A percentile compares a stretch with the other conserved stretches of the same genome.
phyloP scores from a whole-genome alignment of 2,797 vertebrate species.

The Mus spretus region DNA sequence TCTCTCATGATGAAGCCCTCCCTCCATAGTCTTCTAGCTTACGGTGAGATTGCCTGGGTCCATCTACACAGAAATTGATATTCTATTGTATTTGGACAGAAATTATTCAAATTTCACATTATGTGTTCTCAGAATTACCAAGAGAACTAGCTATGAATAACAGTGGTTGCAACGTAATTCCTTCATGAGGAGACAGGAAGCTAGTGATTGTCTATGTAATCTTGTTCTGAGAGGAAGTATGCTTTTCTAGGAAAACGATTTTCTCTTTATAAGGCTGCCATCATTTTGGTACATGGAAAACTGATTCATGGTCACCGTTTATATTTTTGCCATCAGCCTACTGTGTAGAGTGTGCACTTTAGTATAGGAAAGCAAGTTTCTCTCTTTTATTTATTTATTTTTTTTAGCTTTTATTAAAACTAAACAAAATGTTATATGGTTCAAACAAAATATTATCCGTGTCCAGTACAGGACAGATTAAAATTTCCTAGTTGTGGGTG shows the following conservation, averaged over 20 bases:
- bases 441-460: constrained; percentile 34
- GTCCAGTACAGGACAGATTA: constrained; percentile 17
- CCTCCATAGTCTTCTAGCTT: neutral
- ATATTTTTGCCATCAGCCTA: constrained; percentile 51
- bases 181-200: constrained; percentile 62
- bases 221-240: constrained; percentile 58
- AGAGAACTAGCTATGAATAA: constrained; percentile 34
- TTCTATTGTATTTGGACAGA: constrained; percentile 68
- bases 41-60: constrained; percentile 55
- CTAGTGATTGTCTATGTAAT: constrained; percentile 49
- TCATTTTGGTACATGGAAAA: constrained; percentile 56
- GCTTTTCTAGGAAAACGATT: constrained; percentile 69
- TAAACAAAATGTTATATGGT: constrained; percentile 32
- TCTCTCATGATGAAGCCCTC: constrained; percentile 56
- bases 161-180: constrained; percentile 51
- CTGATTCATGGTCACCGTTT: constrained; percentile 34
- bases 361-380: constrained; percentile 21
- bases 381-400: neutral
- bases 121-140: constrained; percentile 64
- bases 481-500: constrained; percentile 52
- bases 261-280: constrained; percentile 64
- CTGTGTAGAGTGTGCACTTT: neutral
- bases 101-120: constrained; percentile 75
- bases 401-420: constrained; percentile 58
- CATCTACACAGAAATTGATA: constrained; percentile 20